Evolutionary conservation across 2,113 vertebrate genomes (phyloP).

Genomic region (Phainopepla nitens): DNA sequence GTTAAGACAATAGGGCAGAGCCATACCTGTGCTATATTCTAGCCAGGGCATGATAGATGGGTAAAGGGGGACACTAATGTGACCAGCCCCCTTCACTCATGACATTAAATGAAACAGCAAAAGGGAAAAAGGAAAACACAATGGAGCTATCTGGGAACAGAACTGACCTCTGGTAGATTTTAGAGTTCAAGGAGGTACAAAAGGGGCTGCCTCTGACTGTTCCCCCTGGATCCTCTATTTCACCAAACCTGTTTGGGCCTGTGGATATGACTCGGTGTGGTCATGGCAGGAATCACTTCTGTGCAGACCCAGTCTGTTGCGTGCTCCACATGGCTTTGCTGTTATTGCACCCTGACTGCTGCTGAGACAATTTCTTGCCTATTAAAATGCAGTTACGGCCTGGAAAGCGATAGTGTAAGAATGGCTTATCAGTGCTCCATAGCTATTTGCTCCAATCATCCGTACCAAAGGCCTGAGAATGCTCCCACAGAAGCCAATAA

Average conservation of each 20-base stretch:
- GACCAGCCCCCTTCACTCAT: not conserved
- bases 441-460: constrained; percentile 54
- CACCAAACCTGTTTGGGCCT: not conserved
- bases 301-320: not conserved
- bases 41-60: not conserved
- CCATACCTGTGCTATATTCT: not conserved
- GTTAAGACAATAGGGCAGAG: not conserved
- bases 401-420: constrained; percentile 28
- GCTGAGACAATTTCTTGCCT: constrained; percentile 68
- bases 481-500: constrained; percentile 60
- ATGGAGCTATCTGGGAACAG: not conserved
- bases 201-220: not conserved
- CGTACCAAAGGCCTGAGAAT: constrained; percentile 38
- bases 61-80: not conserved
- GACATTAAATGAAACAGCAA: not conserved
- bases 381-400: constrained; percentile 57
- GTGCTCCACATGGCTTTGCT: constrained; percentile 10
- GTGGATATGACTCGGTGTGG: not conserved
- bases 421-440: constrained; percentile 53
- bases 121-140: not conserved
- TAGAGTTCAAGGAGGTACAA: not conserved
- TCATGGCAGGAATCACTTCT: not conserved
- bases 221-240: not conserved
- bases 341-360: constrained; percentile 55
- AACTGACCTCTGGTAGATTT: not conserved